Evolutionary conservation across 2,113 vertebrate genomes (phyloP).

Genomic region (Aviceda subcristata): DNA sequence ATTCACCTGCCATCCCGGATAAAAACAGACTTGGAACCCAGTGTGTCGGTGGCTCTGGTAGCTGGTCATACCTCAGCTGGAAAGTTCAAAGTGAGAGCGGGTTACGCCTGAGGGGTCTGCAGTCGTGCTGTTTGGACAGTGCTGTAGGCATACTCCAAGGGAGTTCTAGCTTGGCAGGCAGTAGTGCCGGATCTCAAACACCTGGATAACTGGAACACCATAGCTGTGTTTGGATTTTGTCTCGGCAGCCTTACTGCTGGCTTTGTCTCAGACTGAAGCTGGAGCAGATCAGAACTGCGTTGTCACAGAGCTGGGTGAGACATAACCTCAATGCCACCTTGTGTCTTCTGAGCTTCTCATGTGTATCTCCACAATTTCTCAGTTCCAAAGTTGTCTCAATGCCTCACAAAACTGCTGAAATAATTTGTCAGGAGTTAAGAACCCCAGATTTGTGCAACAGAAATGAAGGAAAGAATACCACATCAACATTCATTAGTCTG

Average conservation of each 20-base stretch:
- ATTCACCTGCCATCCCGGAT: neutral
- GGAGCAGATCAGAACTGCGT: neutral
- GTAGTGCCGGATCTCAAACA: neutral
- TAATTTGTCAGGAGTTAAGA: neutral
- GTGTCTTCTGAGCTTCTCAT: neutral
- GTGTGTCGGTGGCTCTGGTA: neutral
- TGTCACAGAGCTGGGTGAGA: neutral
- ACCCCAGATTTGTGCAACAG: neutral
- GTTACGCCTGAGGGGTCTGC: neutral
- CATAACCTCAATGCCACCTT: neutral
- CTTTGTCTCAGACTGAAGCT: neutral
- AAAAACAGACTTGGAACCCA: neutral
- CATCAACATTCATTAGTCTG: neutral
- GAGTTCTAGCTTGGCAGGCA: neutral
- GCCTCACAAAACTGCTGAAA: neutral
- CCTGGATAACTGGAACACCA: neutral
- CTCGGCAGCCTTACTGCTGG: rapidly evolving
- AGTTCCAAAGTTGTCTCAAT: neutral
- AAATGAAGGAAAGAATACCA: neutral
- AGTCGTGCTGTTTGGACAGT: neutral
- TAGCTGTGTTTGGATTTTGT: neutral
- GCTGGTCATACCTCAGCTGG: neutral
- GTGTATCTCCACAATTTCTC: neutral
- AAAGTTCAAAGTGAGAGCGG: neutral
- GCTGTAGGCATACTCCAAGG: neutral